phyloP scores from a whole-genome alignment of 2,113 vertebrate species.

The Anhinga anhinga region DNA sequence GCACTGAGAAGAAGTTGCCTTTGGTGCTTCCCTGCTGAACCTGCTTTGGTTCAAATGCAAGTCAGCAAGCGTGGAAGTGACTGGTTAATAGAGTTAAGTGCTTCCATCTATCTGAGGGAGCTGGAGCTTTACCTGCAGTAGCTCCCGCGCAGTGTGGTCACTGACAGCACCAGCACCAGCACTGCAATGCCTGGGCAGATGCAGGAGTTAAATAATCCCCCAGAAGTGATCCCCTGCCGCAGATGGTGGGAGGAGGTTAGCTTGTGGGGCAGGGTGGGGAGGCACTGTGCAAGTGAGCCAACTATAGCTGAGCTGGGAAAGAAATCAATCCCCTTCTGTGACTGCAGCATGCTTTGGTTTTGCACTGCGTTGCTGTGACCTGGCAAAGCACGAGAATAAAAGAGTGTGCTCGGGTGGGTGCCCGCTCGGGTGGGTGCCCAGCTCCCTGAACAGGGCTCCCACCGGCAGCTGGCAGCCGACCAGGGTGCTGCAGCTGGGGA shows the following conservation, averaged over 20 bases:
- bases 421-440: not conserved
- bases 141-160: not conserved
- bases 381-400: not conserved
- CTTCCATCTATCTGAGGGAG: not conserved
- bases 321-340: not conserved
- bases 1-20: not conserved
- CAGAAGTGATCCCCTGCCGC: rapidly evolving
- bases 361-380: not conserved
- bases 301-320: not conserved
- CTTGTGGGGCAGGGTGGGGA: not conserved
- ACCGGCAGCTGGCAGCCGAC: not conserved
- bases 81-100: not conserved
- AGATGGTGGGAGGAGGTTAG: not conserved
- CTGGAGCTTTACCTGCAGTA: not conserved
- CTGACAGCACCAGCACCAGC: rapidly evolving
- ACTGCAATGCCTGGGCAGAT: rapidly evolving
- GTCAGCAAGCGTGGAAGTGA: not conserved
- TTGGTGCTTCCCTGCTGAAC: not conserved
- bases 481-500: not conserved
- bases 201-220: not conserved
- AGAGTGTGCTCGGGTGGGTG: not conserved
- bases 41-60: not conserved
- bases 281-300: not conserved
- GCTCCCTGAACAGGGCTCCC: not conserved
- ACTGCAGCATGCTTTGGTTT: rapidly evolving